These are phyloP conservation scores for Oreotrochilus melanogaster DNA, from an alignment of 2,113 vertebrate genomes.

Conservation along the genomic window DNA sequence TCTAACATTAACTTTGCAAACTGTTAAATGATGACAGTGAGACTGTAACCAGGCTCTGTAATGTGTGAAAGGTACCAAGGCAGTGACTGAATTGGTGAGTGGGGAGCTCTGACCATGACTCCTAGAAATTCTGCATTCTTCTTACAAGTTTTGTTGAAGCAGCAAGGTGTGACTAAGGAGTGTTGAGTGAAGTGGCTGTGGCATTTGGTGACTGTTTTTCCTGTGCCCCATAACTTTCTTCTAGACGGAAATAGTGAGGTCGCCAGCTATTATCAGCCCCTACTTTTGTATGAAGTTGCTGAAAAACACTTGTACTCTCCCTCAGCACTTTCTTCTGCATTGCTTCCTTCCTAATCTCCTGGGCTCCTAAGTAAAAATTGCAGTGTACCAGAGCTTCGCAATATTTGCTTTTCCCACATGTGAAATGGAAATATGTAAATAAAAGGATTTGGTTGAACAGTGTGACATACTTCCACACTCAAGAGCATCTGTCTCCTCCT, in stretches of 20 bases:
- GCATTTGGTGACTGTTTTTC: background rate
- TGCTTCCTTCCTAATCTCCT: background rate
- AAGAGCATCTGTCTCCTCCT: background rate
- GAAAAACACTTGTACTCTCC: background rate
- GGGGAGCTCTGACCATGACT: background rate
- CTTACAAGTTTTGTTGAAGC: background rate
- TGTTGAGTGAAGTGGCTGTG: background rate
- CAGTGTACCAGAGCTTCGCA: fast-evolving
- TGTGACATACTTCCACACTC: background rate
- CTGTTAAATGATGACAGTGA: background rate
- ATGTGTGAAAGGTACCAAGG: background rate
- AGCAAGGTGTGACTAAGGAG: background rate
- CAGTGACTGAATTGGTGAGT: background rate
- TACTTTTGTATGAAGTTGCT: background rate
- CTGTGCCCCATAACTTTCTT: background rate
- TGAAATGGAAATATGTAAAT: background rate
- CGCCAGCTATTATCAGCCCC: background rate
- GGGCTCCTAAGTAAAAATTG: background rate
- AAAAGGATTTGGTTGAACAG: background rate
- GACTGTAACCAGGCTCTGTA: background rate
- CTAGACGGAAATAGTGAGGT: background rate
- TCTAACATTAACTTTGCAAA: background rate
- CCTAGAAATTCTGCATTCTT: background rate
- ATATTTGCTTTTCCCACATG: background rate
- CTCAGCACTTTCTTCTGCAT: background rate